Percentiles rank a stretch among this genome's conserved stretches.
phyloP scores from a whole-genome alignment of 2,888 invertebrate species.

The Sturmia bella region DNA sequence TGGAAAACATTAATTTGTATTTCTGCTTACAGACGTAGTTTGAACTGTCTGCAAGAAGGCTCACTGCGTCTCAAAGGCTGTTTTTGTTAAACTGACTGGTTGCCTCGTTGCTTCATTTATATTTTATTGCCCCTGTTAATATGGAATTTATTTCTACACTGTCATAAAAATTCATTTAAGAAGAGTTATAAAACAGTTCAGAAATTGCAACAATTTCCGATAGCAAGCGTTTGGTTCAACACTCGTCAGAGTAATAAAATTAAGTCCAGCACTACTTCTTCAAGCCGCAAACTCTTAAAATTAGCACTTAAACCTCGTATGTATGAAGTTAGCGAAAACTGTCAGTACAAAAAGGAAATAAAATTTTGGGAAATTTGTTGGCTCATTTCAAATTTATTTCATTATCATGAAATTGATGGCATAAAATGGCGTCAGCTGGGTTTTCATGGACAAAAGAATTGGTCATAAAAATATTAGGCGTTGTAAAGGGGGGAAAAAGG shows the following conservation, averaged over 20 bases:
- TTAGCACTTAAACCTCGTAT: too few species aligned
- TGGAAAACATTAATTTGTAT: constrained; percentile 5
- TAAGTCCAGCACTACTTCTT: constrained; percentile 38
- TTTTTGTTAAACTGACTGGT: not conserved
- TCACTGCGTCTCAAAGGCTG: not conserved
- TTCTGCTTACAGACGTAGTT: not conserved
- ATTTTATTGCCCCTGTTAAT: not conserved
- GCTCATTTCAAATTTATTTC: constrained; percentile 9
- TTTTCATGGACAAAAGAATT: not conserved
- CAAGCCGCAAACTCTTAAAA: not conserved
- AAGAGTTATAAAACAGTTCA: constrained; percentile 46
- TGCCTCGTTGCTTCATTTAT: not conserved
- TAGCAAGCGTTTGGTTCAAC: constrained; percentile 46
- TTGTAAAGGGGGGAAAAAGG: too few species aligned
- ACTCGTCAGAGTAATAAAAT: constrained; percentile 60
- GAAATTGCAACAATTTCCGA: constrained; percentile 49
- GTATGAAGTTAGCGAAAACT: too few species aligned
- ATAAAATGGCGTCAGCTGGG: constrained; percentile 59
- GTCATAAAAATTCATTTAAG: constrained; percentile 45
- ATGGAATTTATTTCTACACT: constrained; percentile 53
- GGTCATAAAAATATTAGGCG: too few species aligned
- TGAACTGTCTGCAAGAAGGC: not conserved
- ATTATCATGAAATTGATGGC: constrained; percentile 51
- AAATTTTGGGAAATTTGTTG: constrained; percentile 23
- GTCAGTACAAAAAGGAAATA: too few species aligned